These are phyloP conservation scores for Spodoptera frugiperda DNA, from an alignment of 1,140 invertebrate genomes.

Conservation along the genomic window DNA sequence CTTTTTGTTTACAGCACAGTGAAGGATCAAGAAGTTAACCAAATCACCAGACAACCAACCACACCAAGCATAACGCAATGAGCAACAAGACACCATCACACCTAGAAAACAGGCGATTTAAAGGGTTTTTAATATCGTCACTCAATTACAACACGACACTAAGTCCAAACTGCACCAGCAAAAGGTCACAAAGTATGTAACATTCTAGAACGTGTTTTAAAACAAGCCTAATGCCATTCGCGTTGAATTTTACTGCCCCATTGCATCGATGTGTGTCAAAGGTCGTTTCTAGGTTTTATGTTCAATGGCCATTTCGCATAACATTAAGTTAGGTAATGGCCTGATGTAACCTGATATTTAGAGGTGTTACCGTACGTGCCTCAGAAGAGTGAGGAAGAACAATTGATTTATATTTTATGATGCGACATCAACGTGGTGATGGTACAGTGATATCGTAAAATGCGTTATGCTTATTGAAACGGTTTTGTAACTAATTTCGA, in stretches of 20 bases:
- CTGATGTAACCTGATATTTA: constrained; percentile 45
- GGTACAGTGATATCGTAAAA: background rate
- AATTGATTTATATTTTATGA: constrained; percentile 21
- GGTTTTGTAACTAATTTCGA: no score
- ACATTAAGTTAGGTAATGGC: constrained; percentile 37
- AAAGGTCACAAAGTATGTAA: constrained; percentile 34
- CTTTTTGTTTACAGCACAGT: no score
- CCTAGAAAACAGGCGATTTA: no score
- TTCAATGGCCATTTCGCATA: constrained; percentile 41
- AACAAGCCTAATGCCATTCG: constrained; percentile 40
- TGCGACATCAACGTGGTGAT: background rate
- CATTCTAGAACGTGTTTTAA: constrained; percentile 38
- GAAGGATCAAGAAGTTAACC: no score
- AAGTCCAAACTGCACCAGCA: background rate
- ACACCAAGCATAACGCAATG: no score
- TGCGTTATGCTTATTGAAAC: background rate
- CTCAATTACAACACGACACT: constrained; percentile 33
- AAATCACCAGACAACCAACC: no score
- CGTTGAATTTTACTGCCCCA: constrained; percentile 35
- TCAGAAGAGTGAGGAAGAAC: constrained; percentile 17
- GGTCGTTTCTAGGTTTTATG: constrained; percentile 45
- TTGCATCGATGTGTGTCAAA: constrained; percentile 33
- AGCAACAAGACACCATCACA: no score
- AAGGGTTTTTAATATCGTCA: constrained; percentile 10
- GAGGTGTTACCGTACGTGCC: constrained; percentile 14